Percentiles rank a stretch among this genome's conserved stretches.
These are phyloP conservation scores for Oryzias dopingdopingensis DNA, from an alignment of 2,797 vertebrate species.

Conservation along the genomic window DNA sequence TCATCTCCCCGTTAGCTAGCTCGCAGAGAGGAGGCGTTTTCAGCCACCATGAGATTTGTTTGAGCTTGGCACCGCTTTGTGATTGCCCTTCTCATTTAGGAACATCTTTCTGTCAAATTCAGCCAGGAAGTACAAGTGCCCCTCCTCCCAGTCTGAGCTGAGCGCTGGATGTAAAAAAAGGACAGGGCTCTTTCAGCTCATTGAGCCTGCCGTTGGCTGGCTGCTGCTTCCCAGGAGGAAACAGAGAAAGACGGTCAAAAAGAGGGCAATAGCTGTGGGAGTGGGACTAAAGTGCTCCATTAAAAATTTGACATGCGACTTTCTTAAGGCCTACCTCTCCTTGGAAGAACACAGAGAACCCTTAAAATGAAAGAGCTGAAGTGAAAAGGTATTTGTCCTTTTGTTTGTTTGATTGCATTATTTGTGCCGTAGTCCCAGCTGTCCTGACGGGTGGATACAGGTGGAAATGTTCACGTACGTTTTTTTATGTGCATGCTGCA, in stretches of 20 bases:
- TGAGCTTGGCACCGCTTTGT: conserved; percentile 38
- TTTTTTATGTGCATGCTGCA: too few species aligned
- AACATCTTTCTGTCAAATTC: conserved; percentile 36
- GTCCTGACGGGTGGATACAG: too few species aligned
- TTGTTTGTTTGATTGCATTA: too few species aligned
- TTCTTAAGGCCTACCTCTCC: too few species aligned
- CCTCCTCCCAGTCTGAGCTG: conserved; percentile 52
- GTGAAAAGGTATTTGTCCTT: too few species aligned
- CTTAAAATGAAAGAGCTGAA: too few species aligned
- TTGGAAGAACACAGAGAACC: too few species aligned
- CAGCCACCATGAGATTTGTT: conserved; percentile 35
- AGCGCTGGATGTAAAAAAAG: conserved; percentile 40
- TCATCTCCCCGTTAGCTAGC: conserved; percentile 25
- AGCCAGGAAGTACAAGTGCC: conserved; percentile 38
- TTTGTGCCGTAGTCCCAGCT: too few species aligned
- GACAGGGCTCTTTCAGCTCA: conserved; percentile 29
- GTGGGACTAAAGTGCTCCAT: not conserved
- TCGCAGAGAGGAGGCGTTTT: conserved; percentile 32
- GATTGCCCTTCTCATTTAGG: conserved; percentile 39
- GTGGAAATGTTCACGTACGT: too few species aligned
- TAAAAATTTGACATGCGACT: too few species aligned
- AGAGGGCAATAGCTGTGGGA: not conserved
- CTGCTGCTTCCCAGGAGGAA: conserved; percentile 30
- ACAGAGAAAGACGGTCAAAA: conserved; percentile 4
- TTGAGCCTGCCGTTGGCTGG: conserved; percentile 31